Base-by-base conservation (phyloP, 2,113 vertebrate genomes). In the Hymenochirus boettgeri region DNA sequence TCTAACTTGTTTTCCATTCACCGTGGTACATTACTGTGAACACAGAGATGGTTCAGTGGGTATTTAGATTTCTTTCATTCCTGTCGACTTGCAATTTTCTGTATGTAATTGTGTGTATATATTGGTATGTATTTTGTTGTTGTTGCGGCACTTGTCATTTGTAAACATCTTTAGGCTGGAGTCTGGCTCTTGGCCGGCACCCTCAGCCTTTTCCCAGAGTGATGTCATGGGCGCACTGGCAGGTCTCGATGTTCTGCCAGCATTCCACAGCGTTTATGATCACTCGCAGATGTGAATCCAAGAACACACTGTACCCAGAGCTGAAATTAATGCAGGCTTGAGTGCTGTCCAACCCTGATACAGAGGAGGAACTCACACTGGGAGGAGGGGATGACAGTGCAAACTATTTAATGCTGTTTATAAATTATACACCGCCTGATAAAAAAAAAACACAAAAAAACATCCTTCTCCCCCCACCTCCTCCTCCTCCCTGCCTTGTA, bases 211-310 rank as follows among this genome's bases (percentile, higher is more conserved):
- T 89, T 91, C 91, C 91, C 89, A 85, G 88, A 89, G 83, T 87
- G 91, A 93, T 97, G 95, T 94, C 93, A 96, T 91, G 80, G 89
- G 89, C 91, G 83, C 92, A 93, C 92, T 90, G 92, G 94, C 92
- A 94, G 95, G 92, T 92, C 95, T 97, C 88, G 90, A 96, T 97
- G 95, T 98, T 94, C 94, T 95, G 94, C 94, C 95, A 97, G 92
- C 91, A 93, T 96, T 96, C 93, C 92, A 90, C 92, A 88, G 91
- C 91, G 88, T 95, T 98, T 96, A 95, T 98, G 94, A 96, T 95
- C 87, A 85, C 90, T 94, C 90, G 92, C 95, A 98, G 95, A 97
- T 98, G 95, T 92, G 93, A 86, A 89, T 94, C 91, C 92, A 94
- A 93, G 95, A 98, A 98, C 95, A 97, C 91, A 93, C 92, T 97